These are phyloP conservation scores for Drosophila algonquin DNA, from an alignment of 2,888 invertebrate genomes.

Conservation along the genomic window DNA sequence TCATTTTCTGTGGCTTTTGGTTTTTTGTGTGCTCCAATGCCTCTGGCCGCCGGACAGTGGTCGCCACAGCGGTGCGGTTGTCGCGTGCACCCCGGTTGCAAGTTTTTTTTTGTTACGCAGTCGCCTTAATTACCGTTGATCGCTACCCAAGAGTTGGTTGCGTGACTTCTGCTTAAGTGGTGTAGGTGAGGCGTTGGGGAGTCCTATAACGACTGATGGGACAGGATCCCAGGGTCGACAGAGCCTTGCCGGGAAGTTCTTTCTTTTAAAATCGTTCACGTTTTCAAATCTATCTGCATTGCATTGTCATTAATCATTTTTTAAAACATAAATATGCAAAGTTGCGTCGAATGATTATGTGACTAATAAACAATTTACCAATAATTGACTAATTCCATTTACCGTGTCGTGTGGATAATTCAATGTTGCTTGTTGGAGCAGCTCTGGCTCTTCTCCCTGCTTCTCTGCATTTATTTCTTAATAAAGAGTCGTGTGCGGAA, in stretches of 20 bases:
- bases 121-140: conserved; percentile 50
- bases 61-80: not conserved
- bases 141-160: conserved; percentile 15
- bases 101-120: conserved; percentile 66
- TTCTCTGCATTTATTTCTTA: conserved; percentile 16
- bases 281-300: not conserved
- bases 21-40: conserved; percentile 55
- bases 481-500: conserved; percentile 65
- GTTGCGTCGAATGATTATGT: conserved; percentile 19
- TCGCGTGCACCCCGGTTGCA: conserved; percentile 56
- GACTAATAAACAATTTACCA: conserved; percentile 31
- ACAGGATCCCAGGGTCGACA: not conserved
- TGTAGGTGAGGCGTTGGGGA: not conserved
- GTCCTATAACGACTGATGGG: not conserved
- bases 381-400: conserved; percentile 24
- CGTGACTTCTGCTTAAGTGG: not conserved
- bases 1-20: conserved; percentile 8
- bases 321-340: conserved; percentile 52
- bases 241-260: not conserved
- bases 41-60: conserved; percentile 16
- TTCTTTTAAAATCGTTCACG: not conserved
- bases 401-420: conserved; percentile 29
- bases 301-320: conserved; percentile 15
- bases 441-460: conserved; percentile 5
- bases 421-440: conserved; percentile 56